Percentiles rank a stretch among this genome's conserved stretches.
phyloP scores from a whole-genome alignment of 2,797 vertebrate genomes.

The Danio albolineatus region DNA sequence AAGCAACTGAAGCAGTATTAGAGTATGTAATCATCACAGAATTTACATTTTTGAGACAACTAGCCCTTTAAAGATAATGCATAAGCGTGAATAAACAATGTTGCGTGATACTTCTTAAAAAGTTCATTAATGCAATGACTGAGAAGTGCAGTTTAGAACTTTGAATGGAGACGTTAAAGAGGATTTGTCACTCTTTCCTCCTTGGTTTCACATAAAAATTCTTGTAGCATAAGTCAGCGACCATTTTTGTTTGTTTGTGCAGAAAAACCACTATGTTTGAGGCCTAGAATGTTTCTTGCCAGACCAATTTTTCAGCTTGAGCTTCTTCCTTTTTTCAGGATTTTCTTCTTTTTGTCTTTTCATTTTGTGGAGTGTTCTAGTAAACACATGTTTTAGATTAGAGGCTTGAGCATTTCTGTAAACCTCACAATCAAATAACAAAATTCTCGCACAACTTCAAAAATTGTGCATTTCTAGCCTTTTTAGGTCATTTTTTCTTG shows the following conservation, averaged over 20 bases:
- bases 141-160: neutral
- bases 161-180: neutral
- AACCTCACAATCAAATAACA: conserved; percentile 1
- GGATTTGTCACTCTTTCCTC: neutral
- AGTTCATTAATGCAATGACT: neutral
- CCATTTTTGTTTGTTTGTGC: conserved; percentile 20
- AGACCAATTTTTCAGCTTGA: neutral
- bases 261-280: conserved; percentile 8
- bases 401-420: neutral
- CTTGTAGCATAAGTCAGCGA: neutral
- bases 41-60: too few relatives aligned
- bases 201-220: conserved; percentile 23
- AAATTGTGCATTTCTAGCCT: neutral
- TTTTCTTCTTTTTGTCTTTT: conserved; percentile 1
- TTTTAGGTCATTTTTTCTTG: neutral
- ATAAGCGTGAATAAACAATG: neutral
- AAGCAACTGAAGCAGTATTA: too few relatives aligned
- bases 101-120: neutral
- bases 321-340: too few relatives aligned
- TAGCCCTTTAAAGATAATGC: neutral
- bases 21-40: too few relatives aligned
- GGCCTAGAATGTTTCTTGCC: neutral
- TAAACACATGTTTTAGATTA: conserved; percentile 36
- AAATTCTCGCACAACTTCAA: neutral
- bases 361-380: neutral